phyloP scores from a whole-genome alignment of 2,797 vertebrate genomes.

The Otus scops region DNA sequence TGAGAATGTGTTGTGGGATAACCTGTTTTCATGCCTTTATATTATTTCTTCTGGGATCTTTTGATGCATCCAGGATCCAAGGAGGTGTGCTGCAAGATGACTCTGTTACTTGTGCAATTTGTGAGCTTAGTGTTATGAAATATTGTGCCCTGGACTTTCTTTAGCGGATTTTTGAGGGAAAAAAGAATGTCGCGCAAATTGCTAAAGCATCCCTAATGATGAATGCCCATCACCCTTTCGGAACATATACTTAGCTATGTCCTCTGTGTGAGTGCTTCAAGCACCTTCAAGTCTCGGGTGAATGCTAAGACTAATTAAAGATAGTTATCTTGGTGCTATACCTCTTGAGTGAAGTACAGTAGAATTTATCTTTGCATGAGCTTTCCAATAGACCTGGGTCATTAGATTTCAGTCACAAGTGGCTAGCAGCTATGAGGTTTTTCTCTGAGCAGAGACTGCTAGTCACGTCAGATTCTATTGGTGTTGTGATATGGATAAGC shows the following conservation, averaged over 20 bases:
- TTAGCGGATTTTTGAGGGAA: background rate
- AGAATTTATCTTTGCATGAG: background rate
- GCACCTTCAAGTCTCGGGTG: background rate
- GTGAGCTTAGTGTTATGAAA: background rate
- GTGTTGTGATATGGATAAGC: background rate
- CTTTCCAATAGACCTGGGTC: background rate
- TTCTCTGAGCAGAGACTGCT: background rate
- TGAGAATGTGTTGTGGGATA: background rate
- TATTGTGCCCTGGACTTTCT: background rate
- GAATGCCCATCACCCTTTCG: background rate
- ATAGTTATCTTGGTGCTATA: background rate
- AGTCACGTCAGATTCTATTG: background rate
- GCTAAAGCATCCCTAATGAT: background rate
- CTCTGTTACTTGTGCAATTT: background rate
- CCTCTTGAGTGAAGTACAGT: background rate
- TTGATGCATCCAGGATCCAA: background rate
- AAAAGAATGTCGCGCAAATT: background rate
- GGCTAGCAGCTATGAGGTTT: background rate
- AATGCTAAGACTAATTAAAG: background rate
- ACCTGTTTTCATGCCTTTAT: background rate
- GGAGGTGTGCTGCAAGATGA: background rate
- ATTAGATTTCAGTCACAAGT: background rate
- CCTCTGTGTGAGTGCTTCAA: background rate
- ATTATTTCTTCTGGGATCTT: background rate
- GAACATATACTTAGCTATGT: background rate